phyloP scores from a whole-genome alignment of 92 coral and sea anemone genomes.

The Phenganax stokvisi region DNA sequence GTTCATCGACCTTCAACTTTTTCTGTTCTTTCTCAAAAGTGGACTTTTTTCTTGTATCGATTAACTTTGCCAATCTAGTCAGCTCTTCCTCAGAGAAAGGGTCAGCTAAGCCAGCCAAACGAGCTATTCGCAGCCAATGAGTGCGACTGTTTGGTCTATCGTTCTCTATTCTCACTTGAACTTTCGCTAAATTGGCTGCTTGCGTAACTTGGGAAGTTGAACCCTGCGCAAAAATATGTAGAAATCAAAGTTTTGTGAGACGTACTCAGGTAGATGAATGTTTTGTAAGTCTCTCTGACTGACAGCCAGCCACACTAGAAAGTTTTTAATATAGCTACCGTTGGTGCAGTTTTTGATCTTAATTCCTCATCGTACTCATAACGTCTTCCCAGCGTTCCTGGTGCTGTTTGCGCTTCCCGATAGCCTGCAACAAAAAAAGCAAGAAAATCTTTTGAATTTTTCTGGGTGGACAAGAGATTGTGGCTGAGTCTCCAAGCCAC shows the following conservation, averaged over 20 bases:
- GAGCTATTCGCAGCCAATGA: conserved; percentile 71
- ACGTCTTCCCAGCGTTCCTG: conserved; percentile 36
- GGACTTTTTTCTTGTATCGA: conserved; percentile 4
- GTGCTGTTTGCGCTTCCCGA: conserved; percentile 55
- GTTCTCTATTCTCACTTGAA: conserved; percentile 72
- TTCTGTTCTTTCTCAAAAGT: conserved; percentile 4
- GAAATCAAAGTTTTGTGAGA: background rate
- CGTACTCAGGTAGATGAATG: background rate
- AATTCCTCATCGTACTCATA: conserved; percentile 34
- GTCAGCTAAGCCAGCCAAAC: conserved; percentile 78
- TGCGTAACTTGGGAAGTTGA: conserved; percentile 53
- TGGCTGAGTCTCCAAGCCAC: too few relatives aligned
- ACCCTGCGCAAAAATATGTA: conserved; percentile 44
- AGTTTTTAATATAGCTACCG: conserved; percentile 49
- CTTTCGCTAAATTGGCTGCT: conserved; percentile 65
- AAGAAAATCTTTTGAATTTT: background rate
- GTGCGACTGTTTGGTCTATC: conserved; percentile 48
- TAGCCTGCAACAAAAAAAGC: conserved; percentile 25
- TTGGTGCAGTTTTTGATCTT: conserved; percentile 89
- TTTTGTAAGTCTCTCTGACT: background rate
- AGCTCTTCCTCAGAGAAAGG: conserved; percentile 59
- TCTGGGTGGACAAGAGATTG: too few relatives aligned
- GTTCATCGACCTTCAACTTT: conserved; percentile 26
- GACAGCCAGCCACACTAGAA: background rate
- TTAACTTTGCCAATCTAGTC: background rate